phyloP scores from a whole-genome alignment of 1,140 invertebrate genomes.

The Camponotus pennsylvanicus region DNA sequence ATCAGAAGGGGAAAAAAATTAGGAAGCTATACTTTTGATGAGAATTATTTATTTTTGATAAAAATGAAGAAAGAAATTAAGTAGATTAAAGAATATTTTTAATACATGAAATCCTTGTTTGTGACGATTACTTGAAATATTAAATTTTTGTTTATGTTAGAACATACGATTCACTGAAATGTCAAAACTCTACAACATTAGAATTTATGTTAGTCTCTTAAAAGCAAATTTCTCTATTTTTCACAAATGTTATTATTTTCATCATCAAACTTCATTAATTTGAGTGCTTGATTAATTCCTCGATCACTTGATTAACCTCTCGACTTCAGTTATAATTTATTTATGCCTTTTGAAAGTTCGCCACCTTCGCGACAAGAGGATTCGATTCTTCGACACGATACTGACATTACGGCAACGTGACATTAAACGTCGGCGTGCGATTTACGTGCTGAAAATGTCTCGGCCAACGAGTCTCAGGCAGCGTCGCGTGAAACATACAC shows the following conservation, averaged over 20 bases:
- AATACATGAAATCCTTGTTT: neutral
- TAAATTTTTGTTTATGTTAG: neutral
- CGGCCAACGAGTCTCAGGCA: neutral
- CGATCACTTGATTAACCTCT: neutral
- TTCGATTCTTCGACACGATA: constrained; percentile 40
- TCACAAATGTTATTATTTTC: neutral
- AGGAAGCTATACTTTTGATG: neutral
- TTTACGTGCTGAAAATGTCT: constrained; percentile 55
- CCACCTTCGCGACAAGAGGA: neutral
- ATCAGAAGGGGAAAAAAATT: neutral
- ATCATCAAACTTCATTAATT: neutral
- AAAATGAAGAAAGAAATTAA: neutral
- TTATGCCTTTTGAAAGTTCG: neutral
- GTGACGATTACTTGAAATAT: too few relatives aligned
- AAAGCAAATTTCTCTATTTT: neutral
- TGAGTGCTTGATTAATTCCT: too few relatives aligned
- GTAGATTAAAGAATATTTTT: neutral
- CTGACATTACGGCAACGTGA: constrained; percentile 46
- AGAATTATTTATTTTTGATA: too few relatives aligned
- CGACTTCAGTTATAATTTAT: constrained; percentile 9
- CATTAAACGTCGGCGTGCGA: constrained; percentile 53
- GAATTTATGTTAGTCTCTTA: too few relatives aligned
- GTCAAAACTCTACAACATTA: too few relatives aligned
- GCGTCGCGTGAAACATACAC: neutral
- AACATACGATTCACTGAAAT: neutral